Conservation (phyloP, 1,140 invertebrate species). For the Bombus vancouverensis region DNA sequence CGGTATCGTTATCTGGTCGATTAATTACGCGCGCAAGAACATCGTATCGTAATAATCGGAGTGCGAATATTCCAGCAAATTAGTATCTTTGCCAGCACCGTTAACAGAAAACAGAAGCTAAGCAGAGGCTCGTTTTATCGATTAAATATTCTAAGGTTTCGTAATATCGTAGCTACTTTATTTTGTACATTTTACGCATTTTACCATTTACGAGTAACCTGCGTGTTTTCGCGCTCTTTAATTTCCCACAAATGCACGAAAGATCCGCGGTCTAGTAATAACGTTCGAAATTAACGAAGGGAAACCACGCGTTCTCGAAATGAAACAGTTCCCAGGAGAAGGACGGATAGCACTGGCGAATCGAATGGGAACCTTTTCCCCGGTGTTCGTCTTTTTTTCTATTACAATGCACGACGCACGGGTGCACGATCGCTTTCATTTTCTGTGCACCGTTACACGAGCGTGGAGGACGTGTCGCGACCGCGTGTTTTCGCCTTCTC, state of each 20-base stretch:
- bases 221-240: too few species aligned
- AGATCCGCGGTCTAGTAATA: background rate
- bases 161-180: too few species aligned
- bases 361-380: background rate
- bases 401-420: slow-evolving; percentile 32
- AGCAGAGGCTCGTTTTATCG: background rate
- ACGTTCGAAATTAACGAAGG: background rate
- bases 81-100: too few species aligned
- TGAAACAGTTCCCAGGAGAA: background rate
- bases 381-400: background rate
- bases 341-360: background rate
- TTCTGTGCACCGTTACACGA: slow-evolving; percentile 24
- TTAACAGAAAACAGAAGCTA: too few species aligned
- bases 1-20: background rate
- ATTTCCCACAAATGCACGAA: too few species aligned
- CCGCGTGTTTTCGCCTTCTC: slow-evolving; percentile 31
- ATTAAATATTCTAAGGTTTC: too few species aligned
- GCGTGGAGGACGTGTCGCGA: slow-evolving; percentile 22
- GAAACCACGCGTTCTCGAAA: background rate
- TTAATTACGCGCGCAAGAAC: background rate
- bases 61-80: too few species aligned
- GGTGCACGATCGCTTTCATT: slow-evolving; percentile 41
- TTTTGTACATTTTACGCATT: too few species aligned
- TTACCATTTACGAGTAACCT: too few species aligned
- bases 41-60: too few species aligned